phyloP scores from a whole-genome alignment of 2,113 vertebrate species.

The Protomyctophum bolini region DNA sequence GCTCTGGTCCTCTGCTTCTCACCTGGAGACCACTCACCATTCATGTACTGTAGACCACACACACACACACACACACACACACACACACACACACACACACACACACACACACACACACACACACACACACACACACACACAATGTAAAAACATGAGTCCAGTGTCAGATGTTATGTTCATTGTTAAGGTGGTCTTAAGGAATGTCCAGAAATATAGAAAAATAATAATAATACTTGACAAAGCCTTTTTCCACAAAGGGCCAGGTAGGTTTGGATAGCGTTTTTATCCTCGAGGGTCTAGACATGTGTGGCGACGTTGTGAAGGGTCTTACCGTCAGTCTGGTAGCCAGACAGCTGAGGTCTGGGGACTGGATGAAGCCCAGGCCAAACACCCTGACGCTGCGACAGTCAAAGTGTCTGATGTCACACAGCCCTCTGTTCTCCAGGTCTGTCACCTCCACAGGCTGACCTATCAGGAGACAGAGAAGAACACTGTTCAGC shows the following conservation, averaged over 20 bases:
- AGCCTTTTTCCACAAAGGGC: no score
- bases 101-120: background rate
- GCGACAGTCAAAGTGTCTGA: conserved; percentile 63
- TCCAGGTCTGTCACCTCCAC: conserved; percentile 76
- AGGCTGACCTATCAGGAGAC: conserved; percentile 60
- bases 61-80: no score
- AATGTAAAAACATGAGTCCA: background rate
- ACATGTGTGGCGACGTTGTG: no score
- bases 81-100: background rate
- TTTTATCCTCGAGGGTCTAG: no score
- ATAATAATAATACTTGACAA: no score
- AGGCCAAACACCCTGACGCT: conserved; percentile 65
- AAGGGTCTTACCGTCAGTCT: conserved; percentile 72
- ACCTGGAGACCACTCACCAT: conserved; percentile 72
- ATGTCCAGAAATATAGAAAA: no score
- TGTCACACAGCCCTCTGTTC: conserved; percentile 72
- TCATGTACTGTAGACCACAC: conserved; percentile 59
- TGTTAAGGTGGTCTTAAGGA: conserved; percentile 4
- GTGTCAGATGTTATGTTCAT: background rate
- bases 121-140: background rate
- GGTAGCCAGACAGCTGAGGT: conserved; percentile 75
- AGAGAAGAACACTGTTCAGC: background rate
- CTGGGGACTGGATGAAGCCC: conserved; percentile 63
- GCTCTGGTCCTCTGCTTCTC: conserved; percentile 78
- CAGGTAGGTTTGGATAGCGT: no score